Conservation (phyloP, 2,797 vertebrate genomes). For the Pseudochromis fuscus region DNA sequence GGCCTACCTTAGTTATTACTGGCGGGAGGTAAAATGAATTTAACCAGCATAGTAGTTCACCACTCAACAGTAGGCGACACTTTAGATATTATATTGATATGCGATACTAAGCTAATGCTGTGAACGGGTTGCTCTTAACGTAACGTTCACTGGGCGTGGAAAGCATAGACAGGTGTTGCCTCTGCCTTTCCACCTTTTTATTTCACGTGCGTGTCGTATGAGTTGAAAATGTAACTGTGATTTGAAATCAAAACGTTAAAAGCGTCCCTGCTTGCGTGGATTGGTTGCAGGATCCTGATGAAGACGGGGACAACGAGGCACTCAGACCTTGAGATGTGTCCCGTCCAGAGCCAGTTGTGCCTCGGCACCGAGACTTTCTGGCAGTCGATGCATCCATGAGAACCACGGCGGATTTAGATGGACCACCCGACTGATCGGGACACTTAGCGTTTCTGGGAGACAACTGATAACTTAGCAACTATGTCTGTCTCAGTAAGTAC, state of each 20-base stretch:
- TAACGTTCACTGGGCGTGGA: constrained; percentile 75
- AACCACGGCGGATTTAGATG: constrained; percentile 56
- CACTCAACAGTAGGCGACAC: fast-evolving
- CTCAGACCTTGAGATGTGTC: constrained; percentile 62
- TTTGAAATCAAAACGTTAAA: too few relatives aligned
- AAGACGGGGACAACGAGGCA: constrained; percentile 40
- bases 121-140: constrained; percentile 38
- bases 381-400: constrained; percentile 31
- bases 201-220: constrained; percentile 9
- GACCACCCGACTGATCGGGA: constrained; percentile 62
- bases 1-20: fast-evolving
- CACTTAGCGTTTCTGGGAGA: constrained; percentile 54
- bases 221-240: too few relatives aligned
- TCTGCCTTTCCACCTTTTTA: constrained; percentile 19
- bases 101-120: constrained; percentile 53
- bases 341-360: constrained; percentile 67
- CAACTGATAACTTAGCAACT: constrained; percentile 36
- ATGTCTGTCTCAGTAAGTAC: constrained; percentile 89
- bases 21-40: neutral
- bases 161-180: constrained; percentile 68
- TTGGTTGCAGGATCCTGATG: constrained; percentile 46
- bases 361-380: constrained; percentile 43
- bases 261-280: constrained; percentile 1
- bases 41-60: fast-evolving
- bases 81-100: neutral